Evolutionary conservation across 2,113 vertebrate genomes (phyloP), one percentile per base, ranked within the genome.

Genomic region (Poeciliopsis retropinna): DNA sequence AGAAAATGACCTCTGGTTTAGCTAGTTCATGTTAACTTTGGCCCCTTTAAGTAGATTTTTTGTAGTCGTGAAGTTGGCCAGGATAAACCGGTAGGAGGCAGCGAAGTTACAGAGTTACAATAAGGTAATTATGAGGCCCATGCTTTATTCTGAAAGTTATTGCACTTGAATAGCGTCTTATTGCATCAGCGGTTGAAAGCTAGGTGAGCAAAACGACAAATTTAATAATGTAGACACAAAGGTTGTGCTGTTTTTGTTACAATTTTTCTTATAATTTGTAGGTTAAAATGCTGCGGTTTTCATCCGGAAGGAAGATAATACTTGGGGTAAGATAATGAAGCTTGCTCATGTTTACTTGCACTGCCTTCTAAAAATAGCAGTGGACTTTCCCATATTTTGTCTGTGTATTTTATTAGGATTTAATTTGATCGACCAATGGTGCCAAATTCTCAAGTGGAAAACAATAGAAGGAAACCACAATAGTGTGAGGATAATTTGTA

Each of bases 211-310:
- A 10, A 57, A 57, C 51, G n/a, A n/a, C 22, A 10, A 25, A 19
- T 57, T 57, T 57, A 9, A 2, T 57, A 19, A 47, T 17, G 5
- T 7, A 47, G 17, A 47, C 19, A 19, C 15, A 15, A 44, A 44
- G 13, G 4, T 17, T 27, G n/a, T 15, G 3, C 14, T 34, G 41
- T 54, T 17, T 19, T 3, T 44, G 30, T 69, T 31, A 34, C 11
- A 71, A 30, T 74, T 29, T 1, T 25, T 9, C n/a, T 0, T 66
- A 4, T 80, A 1, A 74, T 70, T 91, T 47, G 85, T 70, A 90
- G 85, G 39, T 83, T 44, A 19, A 87, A 81, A 94, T 94, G 92
- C 73, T 92, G 12, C 60, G 29, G 57, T 75, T 71, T 75, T 66
- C 82, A 63, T 30, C 64, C 57, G 72, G 67, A 77, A 87, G 78